Evolutionary conservation across 2,113 vertebrate genomes (phyloP).

Genomic region (Oncorhynchus keta): DNA sequence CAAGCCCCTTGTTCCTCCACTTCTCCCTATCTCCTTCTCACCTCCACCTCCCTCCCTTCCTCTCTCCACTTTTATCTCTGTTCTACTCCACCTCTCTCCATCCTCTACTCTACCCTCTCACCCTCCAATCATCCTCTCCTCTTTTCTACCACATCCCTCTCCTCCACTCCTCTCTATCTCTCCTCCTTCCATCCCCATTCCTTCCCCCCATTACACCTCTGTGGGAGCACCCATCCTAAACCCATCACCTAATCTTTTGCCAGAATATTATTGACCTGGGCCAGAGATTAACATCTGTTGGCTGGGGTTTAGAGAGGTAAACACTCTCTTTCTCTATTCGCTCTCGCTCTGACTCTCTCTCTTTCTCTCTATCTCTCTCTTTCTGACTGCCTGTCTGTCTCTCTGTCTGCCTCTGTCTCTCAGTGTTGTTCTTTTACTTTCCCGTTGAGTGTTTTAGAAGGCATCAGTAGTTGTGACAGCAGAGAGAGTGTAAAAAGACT

Average conservation of each 20-base stretch:
- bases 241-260: too few species aligned
- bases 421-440: not conserved
- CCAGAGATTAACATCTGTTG: slow-evolving; percentile 13
- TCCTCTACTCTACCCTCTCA: not conserved
- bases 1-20: not conserved
- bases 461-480: too few species aligned
- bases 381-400: too few species aligned
- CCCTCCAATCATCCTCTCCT: not conserved
- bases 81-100: not conserved
- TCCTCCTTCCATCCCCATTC: slow-evolving; percentile 12
- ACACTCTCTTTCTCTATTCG: not conserved
- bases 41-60: not conserved
- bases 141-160: slow-evolving; percentile 10
- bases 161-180: too few species aligned
- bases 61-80: not conserved
- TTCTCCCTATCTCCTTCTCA: not conserved
- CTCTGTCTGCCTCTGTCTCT: not conserved
- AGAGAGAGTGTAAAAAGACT: too few species aligned
- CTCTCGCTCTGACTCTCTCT: not conserved
- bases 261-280: too few species aligned
- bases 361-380: too few species aligned
- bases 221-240: not conserved
- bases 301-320: slow-evolving; percentile 18
- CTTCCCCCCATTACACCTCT: slow-evolving; percentile 11
- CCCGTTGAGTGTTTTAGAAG: too few species aligned